Conservation (phyloP, 2,888 invertebrate genomes). For the Lysandra coridon region DNA sequence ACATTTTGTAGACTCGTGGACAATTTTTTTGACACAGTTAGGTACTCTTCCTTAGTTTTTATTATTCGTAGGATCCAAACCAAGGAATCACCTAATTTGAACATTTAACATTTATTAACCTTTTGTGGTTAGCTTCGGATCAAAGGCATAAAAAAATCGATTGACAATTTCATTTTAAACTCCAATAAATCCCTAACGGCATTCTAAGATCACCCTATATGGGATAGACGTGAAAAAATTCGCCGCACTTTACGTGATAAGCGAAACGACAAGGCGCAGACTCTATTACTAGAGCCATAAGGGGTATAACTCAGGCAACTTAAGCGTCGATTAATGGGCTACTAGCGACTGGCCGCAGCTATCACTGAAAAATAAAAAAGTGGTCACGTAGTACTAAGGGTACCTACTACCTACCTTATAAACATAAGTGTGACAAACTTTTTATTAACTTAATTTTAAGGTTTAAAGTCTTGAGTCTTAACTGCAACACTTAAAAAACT, state of each 20-base stretch:
- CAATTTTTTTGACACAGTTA: no score
- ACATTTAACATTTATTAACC: background rate
- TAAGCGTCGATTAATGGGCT: background rate
- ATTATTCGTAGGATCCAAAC: no score
- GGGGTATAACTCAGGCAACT: background rate
- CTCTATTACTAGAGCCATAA: background rate
- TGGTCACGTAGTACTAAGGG: background rate
- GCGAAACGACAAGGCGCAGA: background rate
- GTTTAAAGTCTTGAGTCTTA: no score
- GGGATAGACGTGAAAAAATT: constrained; percentile 6
- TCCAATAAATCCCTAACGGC: constrained; percentile 5
- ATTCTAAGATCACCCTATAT: constrained; percentile 1
- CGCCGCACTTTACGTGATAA: background rate
- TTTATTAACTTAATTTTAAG: no score
- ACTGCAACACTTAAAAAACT: no score
- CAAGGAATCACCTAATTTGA: no score
- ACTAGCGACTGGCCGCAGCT: background rate
- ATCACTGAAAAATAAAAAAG: background rate
- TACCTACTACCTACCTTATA: background rate
- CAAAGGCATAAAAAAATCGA: background rate
- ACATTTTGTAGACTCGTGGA: no score
- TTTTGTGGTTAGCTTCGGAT: background rate
- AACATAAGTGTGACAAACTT: background rate
- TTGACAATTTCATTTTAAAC: constrained; percentile 4
- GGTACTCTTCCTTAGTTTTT: no score